phyloP scores from a whole-genome alignment of 1,140 invertebrate species.

The Aphis craccivora region DNA sequence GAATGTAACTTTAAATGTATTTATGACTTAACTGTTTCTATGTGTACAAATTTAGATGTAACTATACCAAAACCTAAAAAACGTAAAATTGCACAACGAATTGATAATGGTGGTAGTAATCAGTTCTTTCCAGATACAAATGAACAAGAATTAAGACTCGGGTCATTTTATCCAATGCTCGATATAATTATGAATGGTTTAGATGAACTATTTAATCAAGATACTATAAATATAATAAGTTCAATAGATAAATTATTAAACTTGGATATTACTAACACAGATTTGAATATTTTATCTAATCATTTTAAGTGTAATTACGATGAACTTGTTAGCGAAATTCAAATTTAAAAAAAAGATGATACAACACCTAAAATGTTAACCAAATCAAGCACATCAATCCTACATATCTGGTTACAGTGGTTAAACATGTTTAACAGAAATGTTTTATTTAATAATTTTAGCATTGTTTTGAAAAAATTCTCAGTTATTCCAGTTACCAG shows the following conservation, averaged over 20 bases:
- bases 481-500: slow-evolving; percentile 9
- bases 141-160: not conserved
- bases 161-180: not conserved
- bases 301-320: not conserved
- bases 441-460: not conserved
- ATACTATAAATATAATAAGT: slow-evolving; percentile 1
- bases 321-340: slow-evolving; percentile 18
- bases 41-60: not conserved
- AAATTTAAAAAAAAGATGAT: not conserved
- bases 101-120: slow-evolving; percentile 10
- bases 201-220: not conserved
- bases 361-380: not conserved
- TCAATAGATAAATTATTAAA: not conserved
- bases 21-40: not conserved
- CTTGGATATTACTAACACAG: not conserved
- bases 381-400: not conserved
- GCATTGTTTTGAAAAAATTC: not conserved
- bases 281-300: slow-evolving; percentile 9
- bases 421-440: not conserved
- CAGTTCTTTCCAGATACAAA: not conserved
- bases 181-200: slow-evolving; percentile 4
- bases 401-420: not conserved
- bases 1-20: slow-evolving; percentile 2
- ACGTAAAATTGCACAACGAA: not conserved
- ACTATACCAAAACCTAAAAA: not conserved